These are phyloP conservation scores for Passer domesticus DNA, from an alignment of 2,113 vertebrate genomes.

Conservation along the genomic window DNA sequence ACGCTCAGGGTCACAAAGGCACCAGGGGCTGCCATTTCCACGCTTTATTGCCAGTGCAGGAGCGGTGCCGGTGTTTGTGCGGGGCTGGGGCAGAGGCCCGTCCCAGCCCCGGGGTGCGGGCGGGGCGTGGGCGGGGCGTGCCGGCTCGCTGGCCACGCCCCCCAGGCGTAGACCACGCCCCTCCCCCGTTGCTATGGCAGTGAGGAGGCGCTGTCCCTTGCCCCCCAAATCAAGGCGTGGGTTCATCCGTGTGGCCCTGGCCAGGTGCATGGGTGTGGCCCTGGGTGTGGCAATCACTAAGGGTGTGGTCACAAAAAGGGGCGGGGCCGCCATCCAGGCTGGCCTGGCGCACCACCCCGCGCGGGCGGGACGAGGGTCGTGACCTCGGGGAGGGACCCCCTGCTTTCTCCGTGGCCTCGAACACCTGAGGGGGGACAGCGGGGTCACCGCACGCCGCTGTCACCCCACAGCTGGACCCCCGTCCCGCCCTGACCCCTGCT, in stretches of 20 bases:
- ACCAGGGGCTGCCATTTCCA: not conserved
- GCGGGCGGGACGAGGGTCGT: not conserved
- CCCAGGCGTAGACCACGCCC: rapidly evolving
- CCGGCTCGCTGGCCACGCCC: rapidly evolving
- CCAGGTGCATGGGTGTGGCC: not conserved
- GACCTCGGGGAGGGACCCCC: no score
- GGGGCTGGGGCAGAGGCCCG: not conserved
- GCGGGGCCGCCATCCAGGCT: constrained; percentile 38
- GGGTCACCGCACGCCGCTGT: not conserved
- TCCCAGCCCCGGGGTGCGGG: not conserved
- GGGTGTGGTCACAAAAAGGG: not conserved
- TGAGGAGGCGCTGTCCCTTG: not conserved
- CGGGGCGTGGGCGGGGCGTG: not conserved
- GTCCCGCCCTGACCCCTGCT: not conserved
- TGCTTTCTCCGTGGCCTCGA: not conserved
- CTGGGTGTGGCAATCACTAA: rapidly evolving
- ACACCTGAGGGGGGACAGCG: not conserved
- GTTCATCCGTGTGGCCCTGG: not conserved
- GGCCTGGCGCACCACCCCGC: constrained; percentile 64
- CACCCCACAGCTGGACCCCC: rapidly evolving
- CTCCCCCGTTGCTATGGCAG: not conserved
- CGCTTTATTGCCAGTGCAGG: constrained; percentile 1
- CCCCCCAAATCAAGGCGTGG: not conserved
- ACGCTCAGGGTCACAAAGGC: not conserved
- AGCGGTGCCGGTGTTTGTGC: not conserved